Base-by-base conservation (phyloP, 2,888 invertebrate species). In the Cheilosia vernalis region DNA sequence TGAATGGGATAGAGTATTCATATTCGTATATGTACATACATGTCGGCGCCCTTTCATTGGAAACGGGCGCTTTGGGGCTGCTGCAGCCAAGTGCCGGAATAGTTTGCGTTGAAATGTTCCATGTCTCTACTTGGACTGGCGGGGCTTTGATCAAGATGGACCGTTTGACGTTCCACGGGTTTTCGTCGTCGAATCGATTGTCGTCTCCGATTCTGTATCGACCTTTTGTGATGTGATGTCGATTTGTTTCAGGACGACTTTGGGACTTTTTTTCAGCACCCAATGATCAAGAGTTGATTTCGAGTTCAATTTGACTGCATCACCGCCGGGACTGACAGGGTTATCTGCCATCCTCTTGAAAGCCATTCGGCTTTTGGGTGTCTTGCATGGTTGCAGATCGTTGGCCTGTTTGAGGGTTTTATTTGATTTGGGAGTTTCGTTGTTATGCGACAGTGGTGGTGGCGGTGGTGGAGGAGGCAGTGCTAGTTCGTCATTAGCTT, bases 251-350 rank as follows among this genome's bases (percentile, higher is more conserved):
- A 87, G 87, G 47, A 87, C 42, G 15, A 87, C 84, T 74, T 83
- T 83, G 0, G 91, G 91, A 0, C 89, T 88, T 83, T 90, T 91
- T 83, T 90, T 90, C 0, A 90, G 87, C 72, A 91, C 87, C 91
- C 91, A 91, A 7, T 90, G 89, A 87, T 89, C 89, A 10, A 91
- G 87, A 0, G 90, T 90, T 4, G 87, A 88, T 13, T 78, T 66
- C 17, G 81, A 19, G 33, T 60, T 49, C 44, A 74, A 24, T 73
- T 82, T 86, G 4, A 61, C 27, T 7, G 58, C 13, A 21, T 21
- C 56, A 5, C 47, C 61, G 1, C 63, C 66, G 19, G 44, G 40
- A 27, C 67, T 53, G 9, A 67, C 15, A 9, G 58, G 30, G 44
- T 73, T 33, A 9, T 70, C 66, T 6, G 72, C 76, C n/a, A 76